Percentiles rank a stretch among this genome's conserved stretches.
These are phyloP conservation scores for Platycercus adscitus DNA, from an alignment of 2,113 vertebrate genomes.

Conservation along the genomic window DNA sequence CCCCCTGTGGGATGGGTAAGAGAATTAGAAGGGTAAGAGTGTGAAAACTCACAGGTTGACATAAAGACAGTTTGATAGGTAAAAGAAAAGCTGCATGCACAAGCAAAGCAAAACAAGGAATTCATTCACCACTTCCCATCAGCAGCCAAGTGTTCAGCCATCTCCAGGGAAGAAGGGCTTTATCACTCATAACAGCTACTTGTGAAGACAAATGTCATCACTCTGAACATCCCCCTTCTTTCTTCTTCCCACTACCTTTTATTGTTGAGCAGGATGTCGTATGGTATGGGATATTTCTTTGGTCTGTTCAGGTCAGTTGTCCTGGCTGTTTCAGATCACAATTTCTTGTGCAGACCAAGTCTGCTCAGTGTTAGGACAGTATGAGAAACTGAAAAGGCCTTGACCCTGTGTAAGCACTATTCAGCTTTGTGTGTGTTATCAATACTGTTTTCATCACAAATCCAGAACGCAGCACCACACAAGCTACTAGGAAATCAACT, in stretches of 20 bases:
- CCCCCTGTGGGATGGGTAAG: neutral
- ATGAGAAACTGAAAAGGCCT: neutral
- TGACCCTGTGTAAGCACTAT: neutral
- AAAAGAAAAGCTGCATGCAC: neutral
- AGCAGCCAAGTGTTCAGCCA: neutral
- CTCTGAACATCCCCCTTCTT: neutral
- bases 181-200: fast-evolving
- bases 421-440: neutral
- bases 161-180: neutral
- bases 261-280: fast-evolving
- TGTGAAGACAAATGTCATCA: neutral
- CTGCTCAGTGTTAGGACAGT: fast-evolving
- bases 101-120: neutral
- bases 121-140: neutral
- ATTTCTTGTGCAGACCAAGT: neutral
- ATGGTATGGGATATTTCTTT: neutral
- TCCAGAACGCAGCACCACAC: neutral
- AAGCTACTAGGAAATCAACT: neutral
- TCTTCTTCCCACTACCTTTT: neutral
- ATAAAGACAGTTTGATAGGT: neutral
- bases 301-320: neutral
- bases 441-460: neutral
- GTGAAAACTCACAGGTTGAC: neutral
- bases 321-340: neutral
- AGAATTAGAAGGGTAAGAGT: neutral